Conservation (phyloP, 2,888 invertebrate species). For the Dusona sp. region DNA sequence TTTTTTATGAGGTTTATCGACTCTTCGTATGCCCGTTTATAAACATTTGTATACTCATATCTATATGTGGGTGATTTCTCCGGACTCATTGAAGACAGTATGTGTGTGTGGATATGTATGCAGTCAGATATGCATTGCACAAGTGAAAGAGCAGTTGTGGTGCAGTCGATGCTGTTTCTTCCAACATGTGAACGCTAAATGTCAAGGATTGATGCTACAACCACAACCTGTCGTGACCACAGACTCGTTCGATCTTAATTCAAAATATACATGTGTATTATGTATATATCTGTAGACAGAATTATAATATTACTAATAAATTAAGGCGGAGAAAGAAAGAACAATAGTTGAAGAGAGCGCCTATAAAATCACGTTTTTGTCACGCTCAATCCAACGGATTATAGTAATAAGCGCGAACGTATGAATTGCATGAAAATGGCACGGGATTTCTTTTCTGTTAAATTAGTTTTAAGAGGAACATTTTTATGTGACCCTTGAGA, state of each 20-base stretch:
- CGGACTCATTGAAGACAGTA: background rate
- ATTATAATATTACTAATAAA: constrained; percentile 36
- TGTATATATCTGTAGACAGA: background rate
- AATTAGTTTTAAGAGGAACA: too few species aligned
- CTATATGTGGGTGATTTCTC: constrained; percentile 1
- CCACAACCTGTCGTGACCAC: constrained; percentile 30
- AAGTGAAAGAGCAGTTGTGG: constrained; percentile 78
- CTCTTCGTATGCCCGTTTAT: background rate
- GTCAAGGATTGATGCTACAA: constrained; percentile 70
- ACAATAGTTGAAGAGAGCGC: constrained; percentile 53
- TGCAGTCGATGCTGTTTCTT: constrained; percentile 58
- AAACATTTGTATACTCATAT: background rate
- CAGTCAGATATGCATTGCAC: constrained; percentile 74
- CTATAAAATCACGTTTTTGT: constrained; percentile 59
- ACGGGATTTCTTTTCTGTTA: constrained; percentile 8
- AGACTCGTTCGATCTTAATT: constrained; percentile 47
- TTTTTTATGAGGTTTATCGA: constrained; percentile 40
- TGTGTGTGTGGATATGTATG: constrained; percentile 45
- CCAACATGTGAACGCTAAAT: constrained; percentile 65
- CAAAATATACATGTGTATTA: constrained; percentile 2
- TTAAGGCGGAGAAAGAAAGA: constrained; percentile 44
- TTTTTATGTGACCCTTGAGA: background rate
- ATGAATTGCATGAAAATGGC: constrained; percentile 39
- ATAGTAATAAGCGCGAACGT: constrained; percentile 50
- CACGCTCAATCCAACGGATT: constrained; percentile 54